Evolutionary conservation across 1,140 invertebrate species (phyloP), one percentile per base, ranked within the genome.

Genomic region (Rhynchophorus ferrugineus): DNA sequence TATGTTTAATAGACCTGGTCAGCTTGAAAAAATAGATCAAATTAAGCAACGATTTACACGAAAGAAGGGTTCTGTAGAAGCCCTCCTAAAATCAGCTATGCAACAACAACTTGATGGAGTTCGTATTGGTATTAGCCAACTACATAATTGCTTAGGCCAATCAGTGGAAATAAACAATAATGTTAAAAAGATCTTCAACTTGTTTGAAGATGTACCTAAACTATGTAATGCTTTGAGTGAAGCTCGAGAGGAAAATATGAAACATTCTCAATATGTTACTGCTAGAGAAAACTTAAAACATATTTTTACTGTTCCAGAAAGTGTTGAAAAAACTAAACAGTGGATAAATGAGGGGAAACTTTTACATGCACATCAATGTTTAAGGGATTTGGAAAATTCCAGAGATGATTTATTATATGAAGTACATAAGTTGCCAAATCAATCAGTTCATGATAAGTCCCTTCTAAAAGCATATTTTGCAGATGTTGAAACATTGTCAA

Each of bases 251-350:
- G 95, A 98, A 71, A 96, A 96, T 69, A 87, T 87, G 56, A 80
- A 85, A 14, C 92, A 98, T 71, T 91, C 89, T 0, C 88, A 99
- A 71, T 95, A 97, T 70, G 91, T 91, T 0, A 95, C 95, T 8
- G 95, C 95, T 1, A 94, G 95, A 77, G 95, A 98, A 66, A 98
- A 98, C 70, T 73, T 99, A 3, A 98, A 96, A 68, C 93, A 98
- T 65, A 95, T 99, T 49, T 97, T 98, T 61, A 97, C 92, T 37
- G 93, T 99, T 0, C 93, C 92, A 8, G 92, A 96, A 66, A 96
- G 89, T 73, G 90, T 99, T 1, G 85, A 90, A 47, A 94, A 92
- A 72, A 97, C 95, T 0, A 87, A 93, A 62, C 84, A 89, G 44
- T 87, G 89, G 74, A 98, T 99, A 52, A 86, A 84, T 57, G 94